Conservation (phyloP, 2,113 vertebrate genomes). For the Marcusenius ussheri region DNA sequence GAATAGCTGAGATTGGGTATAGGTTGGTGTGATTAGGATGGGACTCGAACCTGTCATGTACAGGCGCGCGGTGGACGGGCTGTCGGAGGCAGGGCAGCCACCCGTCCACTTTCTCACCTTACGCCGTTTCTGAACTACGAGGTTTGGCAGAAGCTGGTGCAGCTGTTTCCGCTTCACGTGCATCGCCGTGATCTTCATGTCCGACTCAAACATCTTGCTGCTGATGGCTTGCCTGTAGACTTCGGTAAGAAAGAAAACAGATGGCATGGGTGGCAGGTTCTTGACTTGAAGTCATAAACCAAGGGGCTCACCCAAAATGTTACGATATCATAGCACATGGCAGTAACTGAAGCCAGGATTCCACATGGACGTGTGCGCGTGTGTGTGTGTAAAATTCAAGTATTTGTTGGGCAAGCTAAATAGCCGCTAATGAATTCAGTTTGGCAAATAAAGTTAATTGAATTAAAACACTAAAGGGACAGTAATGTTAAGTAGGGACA, state of each 20-base stretch:
- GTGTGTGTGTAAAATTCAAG: too few relatives aligned
- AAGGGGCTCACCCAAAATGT: not conserved
- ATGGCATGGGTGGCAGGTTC: not conserved
- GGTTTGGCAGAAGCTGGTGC: slow-evolving; percentile 71
- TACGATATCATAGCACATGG: not conserved
- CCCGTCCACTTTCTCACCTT: slow-evolving; percentile 55
- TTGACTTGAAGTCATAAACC: not conserved
- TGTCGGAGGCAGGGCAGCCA: not conserved
- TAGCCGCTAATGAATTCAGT: not conserved
- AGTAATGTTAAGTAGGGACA: not conserved
- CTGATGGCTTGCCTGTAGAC: slow-evolving; percentile 85
- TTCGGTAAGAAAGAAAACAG: slow-evolving; percentile 37
- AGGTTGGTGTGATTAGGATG: not conserved
- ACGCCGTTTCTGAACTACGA: slow-evolving; percentile 73
- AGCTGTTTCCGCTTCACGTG: slow-evolving; percentile 77
- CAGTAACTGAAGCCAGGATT: not conserved
- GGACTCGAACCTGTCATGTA: not conserved
- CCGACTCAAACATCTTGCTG: slow-evolving; percentile 80
- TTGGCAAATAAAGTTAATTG: not conserved
- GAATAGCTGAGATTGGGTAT: not conserved
- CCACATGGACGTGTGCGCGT: not conserved
- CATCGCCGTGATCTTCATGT: slow-evolving; percentile 82
- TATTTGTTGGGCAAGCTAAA: not conserved
- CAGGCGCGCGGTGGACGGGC: not conserved
- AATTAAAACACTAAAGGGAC: not conserved